Evolutionary conservation across 1,140 invertebrate genomes (phyloP).

Genomic region (Aphelenchoides fujianensis): DNA sequence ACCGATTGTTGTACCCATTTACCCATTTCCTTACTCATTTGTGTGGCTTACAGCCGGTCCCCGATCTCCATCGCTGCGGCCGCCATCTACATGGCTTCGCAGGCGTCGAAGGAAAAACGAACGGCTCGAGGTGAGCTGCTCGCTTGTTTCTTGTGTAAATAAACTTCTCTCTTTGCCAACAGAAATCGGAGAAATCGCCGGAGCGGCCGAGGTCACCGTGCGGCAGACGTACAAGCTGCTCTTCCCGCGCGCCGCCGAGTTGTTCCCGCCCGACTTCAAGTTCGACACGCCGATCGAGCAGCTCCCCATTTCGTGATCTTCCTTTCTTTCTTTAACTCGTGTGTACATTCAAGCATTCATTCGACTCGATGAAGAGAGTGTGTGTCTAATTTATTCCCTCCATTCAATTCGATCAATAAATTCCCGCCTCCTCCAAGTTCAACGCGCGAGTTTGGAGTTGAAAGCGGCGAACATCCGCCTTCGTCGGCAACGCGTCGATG

Average conservation of each 20-base stretch:
- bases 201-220: conserved; percentile 97
- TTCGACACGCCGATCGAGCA: conserved; percentile 86
- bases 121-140: conserved; percentile 39
- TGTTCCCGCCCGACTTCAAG: conserved; percentile 94
- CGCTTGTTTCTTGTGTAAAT: background rate
- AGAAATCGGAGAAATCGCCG: conserved; percentile 97
- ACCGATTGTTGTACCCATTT: conserved; percentile 16
- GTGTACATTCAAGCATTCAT: too few species aligned
- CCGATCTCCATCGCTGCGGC: conserved; percentile 98
- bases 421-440: too few species aligned
- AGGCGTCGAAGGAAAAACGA: conserved; percentile 44
- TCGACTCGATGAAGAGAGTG: too few species aligned
- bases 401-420: too few species aligned
- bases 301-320: conserved; percentile 35
- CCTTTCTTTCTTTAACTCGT: background rate
- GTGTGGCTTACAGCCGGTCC: conserved; percentile 76
- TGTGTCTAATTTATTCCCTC: conserved; percentile 5
- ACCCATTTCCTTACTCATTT: too few species aligned
- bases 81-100: conserved; percentile 97
- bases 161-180: conserved; percentile 27
- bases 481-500: conserved; percentile 10
- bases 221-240: conserved; percentile 95
- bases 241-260: conserved; percentile 82
- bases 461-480: conserved; percentile 5
- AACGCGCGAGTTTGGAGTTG: too few species aligned